Conservation (phyloP, 2,888 invertebrate species). For the Urechis unicinctus region DNA sequence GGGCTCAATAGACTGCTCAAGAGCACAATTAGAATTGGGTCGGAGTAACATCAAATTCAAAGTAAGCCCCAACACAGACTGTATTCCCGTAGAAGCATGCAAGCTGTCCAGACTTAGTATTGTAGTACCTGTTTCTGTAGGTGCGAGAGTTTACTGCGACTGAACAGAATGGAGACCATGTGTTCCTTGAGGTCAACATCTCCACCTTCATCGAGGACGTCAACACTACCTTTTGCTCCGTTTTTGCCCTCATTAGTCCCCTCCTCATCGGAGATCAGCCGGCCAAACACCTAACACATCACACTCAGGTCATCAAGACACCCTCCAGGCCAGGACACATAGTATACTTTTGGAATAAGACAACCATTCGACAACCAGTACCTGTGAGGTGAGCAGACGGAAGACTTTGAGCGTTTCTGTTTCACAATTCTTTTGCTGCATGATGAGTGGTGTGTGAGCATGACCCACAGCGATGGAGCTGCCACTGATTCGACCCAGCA, state of each 20-base stretch:
- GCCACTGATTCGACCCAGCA: slow-evolving; percentile 56
- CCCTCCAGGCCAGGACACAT: too few relatives aligned
- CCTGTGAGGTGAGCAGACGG: slow-evolving; percentile 82
- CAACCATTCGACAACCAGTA: too few relatives aligned
- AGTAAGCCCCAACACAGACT: too few relatives aligned
- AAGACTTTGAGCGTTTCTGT: slow-evolving; percentile 87
- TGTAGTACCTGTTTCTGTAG: slow-evolving; percentile 78
- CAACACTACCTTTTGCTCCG: slow-evolving; percentile 45
- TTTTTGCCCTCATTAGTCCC: slow-evolving; percentile 36
- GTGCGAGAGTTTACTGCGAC: slow-evolving; percentile 84
- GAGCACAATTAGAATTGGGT: too few relatives aligned
- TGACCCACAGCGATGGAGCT: slow-evolving; percentile 48
- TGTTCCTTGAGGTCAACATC: slow-evolving; percentile 78
- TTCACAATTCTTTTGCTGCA: slow-evolving; percentile 83
- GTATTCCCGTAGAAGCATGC: neutral
- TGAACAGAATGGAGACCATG: slow-evolving; percentile 92
- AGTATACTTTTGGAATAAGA: too few relatives aligned
- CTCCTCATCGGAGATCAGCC: slow-evolving; percentile 69
- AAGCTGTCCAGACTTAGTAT: neutral
- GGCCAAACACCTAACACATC: slow-evolving; percentile 74
- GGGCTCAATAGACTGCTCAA: too few relatives aligned
- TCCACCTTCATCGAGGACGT: too few relatives aligned
- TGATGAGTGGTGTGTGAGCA: slow-evolving; percentile 53
- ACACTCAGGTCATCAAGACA: neutral
- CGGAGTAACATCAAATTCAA: too few relatives aligned